Conservation (phyloP, 2,888 invertebrate genomes). For the Deilephila porcellus region DNA sequence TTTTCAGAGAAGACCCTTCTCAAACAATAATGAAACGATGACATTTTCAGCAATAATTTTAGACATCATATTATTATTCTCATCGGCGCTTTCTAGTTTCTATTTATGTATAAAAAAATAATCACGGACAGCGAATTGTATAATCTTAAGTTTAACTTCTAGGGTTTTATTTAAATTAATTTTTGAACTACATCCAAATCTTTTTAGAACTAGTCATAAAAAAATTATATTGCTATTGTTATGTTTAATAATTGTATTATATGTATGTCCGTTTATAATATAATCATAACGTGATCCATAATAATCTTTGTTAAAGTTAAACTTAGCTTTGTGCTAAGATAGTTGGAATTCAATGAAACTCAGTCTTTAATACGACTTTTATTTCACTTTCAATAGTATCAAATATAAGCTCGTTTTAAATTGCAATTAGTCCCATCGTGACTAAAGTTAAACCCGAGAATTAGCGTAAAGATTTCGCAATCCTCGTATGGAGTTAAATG, state of each 20-base stretch:
- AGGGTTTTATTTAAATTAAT: too few relatives aligned
- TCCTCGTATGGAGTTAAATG: constrained; percentile 17
- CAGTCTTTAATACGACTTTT: not conserved
- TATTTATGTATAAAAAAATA: too few relatives aligned
- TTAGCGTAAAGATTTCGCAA: constrained; percentile 22
- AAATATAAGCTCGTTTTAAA: not conserved
- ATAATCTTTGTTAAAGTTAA: not conserved
- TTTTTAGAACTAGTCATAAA: too few relatives aligned
- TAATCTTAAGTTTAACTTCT: too few relatives aligned
- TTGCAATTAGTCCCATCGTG: constrained; percentile 3
- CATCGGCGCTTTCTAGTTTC: not conserved
- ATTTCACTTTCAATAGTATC: not conserved
- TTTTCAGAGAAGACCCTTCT: not conserved
- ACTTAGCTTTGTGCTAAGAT: not conserved
- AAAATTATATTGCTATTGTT: too few relatives aligned
- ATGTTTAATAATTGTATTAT: too few relatives aligned
- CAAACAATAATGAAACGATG: constrained; percentile 4
- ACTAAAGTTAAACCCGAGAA: constrained; percentile 22
- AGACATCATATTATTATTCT: not conserved
- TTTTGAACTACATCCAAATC: not conserved
- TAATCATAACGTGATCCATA: not conserved
- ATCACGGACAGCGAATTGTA: too few relatives aligned
- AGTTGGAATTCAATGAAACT: not conserved
- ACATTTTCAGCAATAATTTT: not conserved
- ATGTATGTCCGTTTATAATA: too few relatives aligned